phyloP scores from a whole-genome alignment of 1,140 invertebrate genomes.

The Bilobella aurantiaca region DNA sequence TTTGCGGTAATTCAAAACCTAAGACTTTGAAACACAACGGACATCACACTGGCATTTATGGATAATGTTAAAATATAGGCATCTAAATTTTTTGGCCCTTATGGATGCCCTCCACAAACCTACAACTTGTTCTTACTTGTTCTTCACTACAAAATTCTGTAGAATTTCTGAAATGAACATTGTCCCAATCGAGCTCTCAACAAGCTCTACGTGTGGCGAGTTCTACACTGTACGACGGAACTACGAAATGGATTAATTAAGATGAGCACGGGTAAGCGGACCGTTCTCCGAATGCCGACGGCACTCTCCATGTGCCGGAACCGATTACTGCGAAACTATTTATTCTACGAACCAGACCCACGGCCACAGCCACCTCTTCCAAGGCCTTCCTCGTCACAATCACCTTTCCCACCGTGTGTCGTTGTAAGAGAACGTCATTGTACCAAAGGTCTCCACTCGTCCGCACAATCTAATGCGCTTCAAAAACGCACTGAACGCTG shows the following conservation, averaged over 20 bases:
- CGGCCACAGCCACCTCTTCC: neutral
- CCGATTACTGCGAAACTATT: neutral
- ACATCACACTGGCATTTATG: too few relatives aligned
- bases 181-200: too few relatives aligned
- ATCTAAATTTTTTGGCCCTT: too few relatives aligned
- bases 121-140: too few relatives aligned
- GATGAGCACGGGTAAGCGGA: neutral
- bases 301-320: neutral
- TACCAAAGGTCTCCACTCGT: neutral
- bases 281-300: neutral
- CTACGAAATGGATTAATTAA: neutral
- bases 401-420: neutral
- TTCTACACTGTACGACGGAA: too few relatives aligned
- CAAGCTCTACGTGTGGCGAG: too few relatives aligned
- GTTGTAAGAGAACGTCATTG: neutral
- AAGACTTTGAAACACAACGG: too few relatives aligned
- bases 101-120: too few relatives aligned
- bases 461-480: conserved; percentile 65
- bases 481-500: conserved; percentile 72
- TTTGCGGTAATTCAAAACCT: too few relatives aligned
- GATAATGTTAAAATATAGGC: too few relatives aligned
- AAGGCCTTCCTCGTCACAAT: neutral
- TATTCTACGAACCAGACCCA: neutral
- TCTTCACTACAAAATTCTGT: too few relatives aligned
- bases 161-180: too few relatives aligned